Base-by-base conservation (phyloP, 2,888 invertebrate genomes). In the Odontocerum albicorne region DNA sequence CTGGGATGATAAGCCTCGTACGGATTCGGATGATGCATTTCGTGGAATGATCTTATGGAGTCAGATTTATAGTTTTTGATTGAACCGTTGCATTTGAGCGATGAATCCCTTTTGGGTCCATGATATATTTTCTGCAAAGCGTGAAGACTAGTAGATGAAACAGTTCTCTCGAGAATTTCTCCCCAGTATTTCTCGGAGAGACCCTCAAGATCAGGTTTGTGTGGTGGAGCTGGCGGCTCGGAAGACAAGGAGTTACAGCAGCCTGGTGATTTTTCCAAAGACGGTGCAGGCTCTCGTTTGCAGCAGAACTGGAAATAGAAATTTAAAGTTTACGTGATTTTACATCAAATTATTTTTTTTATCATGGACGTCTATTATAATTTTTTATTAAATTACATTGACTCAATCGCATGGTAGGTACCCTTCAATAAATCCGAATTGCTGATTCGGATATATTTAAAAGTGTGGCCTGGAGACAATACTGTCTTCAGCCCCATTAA, bases 151-250 rank as follows among this genome's bases (percentile, higher is more conserved):
- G 81, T 85, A 1, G 88, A 87, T 38, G 88, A 88, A 6, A 89
- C 83, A 1, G 89, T 88, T 4, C 89, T 77, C 68, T 90, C 89
- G 62, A 90, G 73, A 65, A 89, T 89, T 74, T 89, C 89, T 17
- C 86, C 86, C 86, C 86, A 86, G 66, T 85, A 85, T 68, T 86
- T 85, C 69, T 86, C 86, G 13, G 85, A 84, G 0, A 85, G 73
- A 0, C 85, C 84, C 65, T 86, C 86, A 61, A 84, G 80, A 65
- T 85, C 85, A 45, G 80, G 80, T 60, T 79, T 77, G 13, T 75
- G 74, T 1, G 63, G 59, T 3, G 63, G 64, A 56, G 75, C 74
- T 17, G 77, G 66, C 1, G 75, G 74, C 59, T 77, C 78, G n/a
- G 78, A 78, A 3, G 71, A 69, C 1, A 77, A 68, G 2, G 78